Conservation (phyloP, 2,888 invertebrate genomes). For the Calliopum simillimum region DNA sequence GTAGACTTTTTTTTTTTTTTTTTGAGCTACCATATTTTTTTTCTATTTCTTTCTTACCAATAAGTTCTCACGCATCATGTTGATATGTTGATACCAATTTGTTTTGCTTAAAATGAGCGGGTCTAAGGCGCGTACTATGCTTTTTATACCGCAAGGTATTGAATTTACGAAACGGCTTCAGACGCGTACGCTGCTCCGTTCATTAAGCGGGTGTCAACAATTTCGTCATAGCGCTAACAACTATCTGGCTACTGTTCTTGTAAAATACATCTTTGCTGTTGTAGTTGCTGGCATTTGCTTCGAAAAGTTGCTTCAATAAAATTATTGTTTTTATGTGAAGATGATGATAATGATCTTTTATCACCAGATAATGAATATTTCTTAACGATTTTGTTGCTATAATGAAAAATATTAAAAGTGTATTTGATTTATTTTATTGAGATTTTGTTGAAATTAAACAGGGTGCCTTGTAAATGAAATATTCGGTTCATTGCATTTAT, state of each 20-base stretch:
- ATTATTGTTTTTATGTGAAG: constrained; percentile 8
- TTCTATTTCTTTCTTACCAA: constrained; percentile 14
- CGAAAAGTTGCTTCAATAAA: constrained; percentile 16
- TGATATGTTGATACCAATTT: neutral
- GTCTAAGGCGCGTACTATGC: neutral
- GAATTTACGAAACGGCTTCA: neutral
- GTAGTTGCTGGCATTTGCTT: constrained; percentile 17
- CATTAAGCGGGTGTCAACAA: neutral
- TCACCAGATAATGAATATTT: neutral
- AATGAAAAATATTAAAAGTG: neutral
- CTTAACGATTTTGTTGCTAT: neutral
- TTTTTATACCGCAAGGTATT: constrained; percentile 17
- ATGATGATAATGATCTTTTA: neutral
- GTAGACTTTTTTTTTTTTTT: no score
- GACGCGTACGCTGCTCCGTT: neutral
- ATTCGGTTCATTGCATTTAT: neutral
- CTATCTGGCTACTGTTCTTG: neutral
- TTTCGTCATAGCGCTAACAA: neutral
- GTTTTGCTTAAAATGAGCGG: constrained; percentile 8
- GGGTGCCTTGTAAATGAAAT: neutral
- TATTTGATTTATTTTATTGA: neutral
- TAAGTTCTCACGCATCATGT: constrained; percentile 3
- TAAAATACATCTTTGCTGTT: neutral
- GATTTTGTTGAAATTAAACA: neutral
- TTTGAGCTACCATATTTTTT: no score